phyloP scores from a whole-genome alignment of 2,888 invertebrate genomes.

The Rhagophthalmus giganteus region DNA sequence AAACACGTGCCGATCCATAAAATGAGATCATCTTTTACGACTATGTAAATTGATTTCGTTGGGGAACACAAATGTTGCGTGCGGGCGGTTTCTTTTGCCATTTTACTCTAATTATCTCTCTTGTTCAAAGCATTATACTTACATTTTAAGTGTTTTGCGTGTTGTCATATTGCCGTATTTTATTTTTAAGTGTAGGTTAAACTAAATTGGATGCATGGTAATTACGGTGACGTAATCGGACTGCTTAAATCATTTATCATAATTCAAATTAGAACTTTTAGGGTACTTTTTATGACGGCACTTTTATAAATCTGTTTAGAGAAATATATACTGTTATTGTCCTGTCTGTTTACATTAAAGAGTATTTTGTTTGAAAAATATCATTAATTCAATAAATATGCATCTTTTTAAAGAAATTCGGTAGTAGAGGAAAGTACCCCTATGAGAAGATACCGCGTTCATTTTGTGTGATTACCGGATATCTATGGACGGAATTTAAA shows the following conservation, averaged over 20 bases:
- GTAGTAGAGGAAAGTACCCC: no score
- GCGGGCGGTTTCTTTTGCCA: constrained; percentile 21
- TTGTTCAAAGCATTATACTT: constrained; percentile 8
- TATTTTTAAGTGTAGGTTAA: constrained; percentile 16
- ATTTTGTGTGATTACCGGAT: no score
- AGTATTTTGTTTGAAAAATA: no score
- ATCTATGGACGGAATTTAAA: no score
- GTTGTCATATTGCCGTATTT: constrained; percentile 14
- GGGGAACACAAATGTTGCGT: constrained; percentile 17
- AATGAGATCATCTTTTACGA: constrained; percentile 16
- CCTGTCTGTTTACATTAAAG: no score
- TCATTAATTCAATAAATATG: no score
- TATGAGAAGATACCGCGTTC: no score
- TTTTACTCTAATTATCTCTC: constrained; percentile 20
- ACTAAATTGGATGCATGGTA: constrained; percentile 17
- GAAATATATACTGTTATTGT: constrained; percentile 1
- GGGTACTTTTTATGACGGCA: neutral
- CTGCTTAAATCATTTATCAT: constrained; percentile 2
- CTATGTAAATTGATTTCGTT: constrained; percentile 18
- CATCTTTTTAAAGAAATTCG: no score
- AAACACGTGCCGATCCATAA: constrained; percentile 12
- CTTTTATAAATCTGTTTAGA: constrained; percentile 2
- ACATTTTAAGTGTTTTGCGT: constrained; percentile 19
- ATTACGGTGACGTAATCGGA: constrained; percentile 6
- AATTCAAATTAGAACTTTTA: constrained; percentile 1